Evolutionary conservation across 2,113 vertebrate genomes (phyloP), one percentile per base, ranked within the genome.

Genomic region (Podarcis cretensis): DNA sequence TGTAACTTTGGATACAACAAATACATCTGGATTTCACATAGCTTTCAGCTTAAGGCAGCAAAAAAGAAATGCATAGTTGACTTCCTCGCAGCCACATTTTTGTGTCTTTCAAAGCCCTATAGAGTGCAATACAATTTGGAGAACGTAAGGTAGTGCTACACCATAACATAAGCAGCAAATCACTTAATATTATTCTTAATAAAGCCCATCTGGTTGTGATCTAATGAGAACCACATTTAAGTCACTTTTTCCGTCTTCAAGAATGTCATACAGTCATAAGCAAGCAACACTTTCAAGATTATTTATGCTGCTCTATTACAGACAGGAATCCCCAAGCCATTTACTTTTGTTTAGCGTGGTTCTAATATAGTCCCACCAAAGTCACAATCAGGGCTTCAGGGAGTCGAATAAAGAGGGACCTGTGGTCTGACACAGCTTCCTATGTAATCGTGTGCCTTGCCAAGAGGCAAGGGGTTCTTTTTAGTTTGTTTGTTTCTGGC

Each of bases 11-110:
- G 94, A 93, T 91, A 93, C 95, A 94, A 94, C 89, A 92, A 91
- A 94, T 88, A 95, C 95, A 95, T 95, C 95, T 96, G 95, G 94
- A 88, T 95, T 95, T 93, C 86, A 89, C 91, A 93, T 94, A 89
- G 27, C 80, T 86, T 84, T 80, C 88, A 94, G 91, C 78, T 89
- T 65, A 92, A 94, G 92, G 48, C 94, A 92, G 75, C 78, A 94
- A 91, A 87, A 54, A 95, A 93, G 95, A 96, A 95, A 95, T 93
- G 80, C 92, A 84, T 74, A 87, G 91, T 83, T 90, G 94, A 93
- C 85, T 84, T 69, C 91, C 93, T 93, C 84, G 81, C 25, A 90
- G 87, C 84, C 43, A 25, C 23, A 54, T 3, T 43, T 25, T 81
- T 89, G 87, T 13, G 3, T 69, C 37, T 90, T 89, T 4, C 5